Evolutionary conservation across 2,797 vertebrate species (phyloP).

Genomic region (Percopsis omiscomaycus): DNA sequence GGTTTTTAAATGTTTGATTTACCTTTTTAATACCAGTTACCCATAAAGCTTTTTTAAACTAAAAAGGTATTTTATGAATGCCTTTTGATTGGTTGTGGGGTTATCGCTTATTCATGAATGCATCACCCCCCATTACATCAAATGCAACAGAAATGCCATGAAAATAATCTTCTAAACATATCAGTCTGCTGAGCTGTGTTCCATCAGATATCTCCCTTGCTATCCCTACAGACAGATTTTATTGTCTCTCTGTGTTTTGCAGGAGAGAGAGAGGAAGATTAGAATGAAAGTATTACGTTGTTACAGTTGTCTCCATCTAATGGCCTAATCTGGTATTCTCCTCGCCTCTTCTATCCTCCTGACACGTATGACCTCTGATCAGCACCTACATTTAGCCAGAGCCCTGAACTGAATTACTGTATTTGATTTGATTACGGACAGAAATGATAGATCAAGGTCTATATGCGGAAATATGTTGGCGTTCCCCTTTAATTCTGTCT

Average conservation of each 20-base stretch:
- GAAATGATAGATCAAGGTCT: not conserved
- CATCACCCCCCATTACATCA: conserved; percentile 38
- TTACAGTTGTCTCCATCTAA: conserved; percentile 65
- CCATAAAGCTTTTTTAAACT: not conserved
- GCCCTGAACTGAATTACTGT: conserved; percentile 25
- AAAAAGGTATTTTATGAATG: conserved; percentile 30
- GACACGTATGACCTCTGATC: conserved; percentile 64
- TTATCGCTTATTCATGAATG: not conserved
- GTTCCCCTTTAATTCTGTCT: too few relatives aligned
- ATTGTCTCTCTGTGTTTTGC: conserved; percentile 72
- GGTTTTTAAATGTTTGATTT: too few relatives aligned
- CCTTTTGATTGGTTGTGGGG: conserved; percentile 25
- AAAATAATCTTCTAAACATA: conserved; percentile 70
- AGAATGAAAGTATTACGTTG: conserved; percentile 65
- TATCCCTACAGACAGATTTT: conserved; percentile 63
- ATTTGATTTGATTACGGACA: conserved; percentile 28
- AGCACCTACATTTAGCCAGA: conserved; percentile 52
- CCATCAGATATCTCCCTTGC: conserved; percentile 50
- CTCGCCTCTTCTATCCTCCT: conserved; percentile 65
- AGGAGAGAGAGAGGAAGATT: conserved; percentile 60
- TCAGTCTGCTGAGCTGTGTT: conserved; percentile 43
- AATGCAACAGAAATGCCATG: conserved; percentile 61
- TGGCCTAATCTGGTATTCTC: conserved; percentile 70
- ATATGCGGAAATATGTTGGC: too few relatives aligned
- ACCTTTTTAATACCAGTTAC: too few relatives aligned